Base-by-base conservation (phyloP, 2,797 vertebrate species). In the Pangasius mekongensis region DNA sequence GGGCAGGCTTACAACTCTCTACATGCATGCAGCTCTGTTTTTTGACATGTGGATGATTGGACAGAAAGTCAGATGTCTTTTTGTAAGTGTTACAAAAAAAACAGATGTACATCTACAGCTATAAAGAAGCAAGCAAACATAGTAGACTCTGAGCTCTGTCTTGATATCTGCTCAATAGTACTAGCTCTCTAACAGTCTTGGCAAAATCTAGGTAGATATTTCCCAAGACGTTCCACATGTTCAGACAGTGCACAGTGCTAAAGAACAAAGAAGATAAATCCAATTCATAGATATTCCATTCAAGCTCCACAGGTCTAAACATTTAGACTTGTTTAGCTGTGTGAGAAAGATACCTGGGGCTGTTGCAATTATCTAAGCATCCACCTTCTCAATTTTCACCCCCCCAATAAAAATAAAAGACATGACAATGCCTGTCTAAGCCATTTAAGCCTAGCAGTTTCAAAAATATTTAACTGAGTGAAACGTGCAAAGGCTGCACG, bases 91-190 rank as follows among this genome's bases (percentile, higher is more conserved):
- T 52, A 52, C 5, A 52, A 52, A 36, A 36, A n/a, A 39, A 86
- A 73, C 30, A 36, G 60, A 82, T 60, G 18, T 66, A 60, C 80
- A 88, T 62, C 54, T 81, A 71, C 52, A 64, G 60, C 84, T 43
- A 86, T 82, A 82, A 24, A 88, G 64, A 87, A 8, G 36, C 83
- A 73, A 36, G n/a, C 18, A 52, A 27, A 66, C 2, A 33, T 22
- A n/a, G 74, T 30, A 64, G 67, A 13, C 14, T 24, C 73, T 49
- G 33, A 49, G 80, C 64, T 87, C 33, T 80, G 49, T 62, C 30
- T 71, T 80, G 73, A 78, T 66, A 66, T n/a, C 54, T 71, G 54
- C 33, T 88, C 8, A 74, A 56, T 84, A 86, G 3, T 78, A 66
- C 39, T 58, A 2, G 64, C 22, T 58, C 24, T 83, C 33, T 56